phyloP scores from a whole-genome alignment of 2,113 vertebrate species.

The Carassius auratus region DNA sequence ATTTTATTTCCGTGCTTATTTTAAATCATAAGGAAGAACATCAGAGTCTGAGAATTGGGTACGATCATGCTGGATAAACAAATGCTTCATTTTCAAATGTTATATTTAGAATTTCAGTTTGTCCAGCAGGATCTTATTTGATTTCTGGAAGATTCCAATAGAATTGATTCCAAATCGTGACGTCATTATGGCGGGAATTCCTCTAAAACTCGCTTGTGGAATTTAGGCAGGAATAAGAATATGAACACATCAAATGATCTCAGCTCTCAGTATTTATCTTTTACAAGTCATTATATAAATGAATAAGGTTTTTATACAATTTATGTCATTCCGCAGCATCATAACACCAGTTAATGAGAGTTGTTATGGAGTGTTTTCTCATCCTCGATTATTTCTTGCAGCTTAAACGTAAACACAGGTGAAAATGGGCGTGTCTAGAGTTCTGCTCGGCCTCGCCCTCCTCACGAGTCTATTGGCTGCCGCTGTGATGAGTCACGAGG shows the following conservation, averaged over 20 bases:
- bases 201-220: too few relatives aligned
- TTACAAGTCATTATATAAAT: too few relatives aligned
- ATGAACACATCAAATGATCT: too few relatives aligned
- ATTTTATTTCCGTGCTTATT: too few relatives aligned
- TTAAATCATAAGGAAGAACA: too few relatives aligned
- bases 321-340: too few relatives aligned
- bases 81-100: neutral
- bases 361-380: neutral
- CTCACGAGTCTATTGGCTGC: constrained; percentile 61
- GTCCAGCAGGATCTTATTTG: neutral
- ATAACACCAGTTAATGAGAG: neutral
- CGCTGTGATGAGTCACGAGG: constrained; percentile 59
- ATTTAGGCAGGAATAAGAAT: too few relatives aligned
- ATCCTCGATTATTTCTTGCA: constrained; percentile 27
- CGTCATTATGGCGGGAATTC: neutral
- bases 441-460: constrained; percentile 57
- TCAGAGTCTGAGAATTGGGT: neutral
- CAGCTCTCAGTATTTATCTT: neutral
- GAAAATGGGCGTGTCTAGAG: constrained; percentile 65
- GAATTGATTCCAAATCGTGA: neutral
- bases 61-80: neutral
- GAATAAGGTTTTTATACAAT: too few relatives aligned
- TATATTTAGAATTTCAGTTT: neutral
- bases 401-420: constrained; percentile 36
- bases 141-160: neutral